Conservation (phyloP, 2,113 vertebrate genomes). For the Chlorocebus sabaeus region DNA sequence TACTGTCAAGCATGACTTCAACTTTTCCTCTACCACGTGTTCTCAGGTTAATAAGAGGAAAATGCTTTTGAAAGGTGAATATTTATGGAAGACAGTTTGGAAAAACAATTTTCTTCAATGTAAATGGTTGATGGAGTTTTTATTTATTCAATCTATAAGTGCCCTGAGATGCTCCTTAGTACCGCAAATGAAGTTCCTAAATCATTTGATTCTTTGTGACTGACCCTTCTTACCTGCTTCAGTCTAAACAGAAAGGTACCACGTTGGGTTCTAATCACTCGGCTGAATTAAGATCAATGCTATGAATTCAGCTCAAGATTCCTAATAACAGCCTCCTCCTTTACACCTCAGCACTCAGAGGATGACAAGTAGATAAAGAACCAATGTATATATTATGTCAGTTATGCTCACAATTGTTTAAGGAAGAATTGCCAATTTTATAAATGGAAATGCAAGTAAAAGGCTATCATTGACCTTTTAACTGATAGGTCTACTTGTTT, state of each 20-base stretch:
- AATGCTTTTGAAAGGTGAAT: not conserved
- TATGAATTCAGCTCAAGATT: not conserved
- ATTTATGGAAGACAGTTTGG: not conserved
- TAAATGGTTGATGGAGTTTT: not conserved
- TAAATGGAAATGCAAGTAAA: not conserved
- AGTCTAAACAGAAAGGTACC: not conserved
- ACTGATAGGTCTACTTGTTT: not conserved
- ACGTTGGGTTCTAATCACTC: not conserved
- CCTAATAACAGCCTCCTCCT: not conserved
- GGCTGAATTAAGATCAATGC: not conserved
- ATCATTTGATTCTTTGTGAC: not conserved
- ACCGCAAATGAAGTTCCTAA: not conserved
- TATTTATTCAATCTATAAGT: not conserved
- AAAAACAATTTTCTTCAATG: not conserved
- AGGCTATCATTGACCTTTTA: not conserved
- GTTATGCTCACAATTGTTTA: not conserved
- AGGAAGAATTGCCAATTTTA: not conserved
- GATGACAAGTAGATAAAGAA: not conserved
- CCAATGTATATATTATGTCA: not conserved
- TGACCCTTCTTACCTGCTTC: not conserved
- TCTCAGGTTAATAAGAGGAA: not conserved
- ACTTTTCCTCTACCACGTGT: not conserved
- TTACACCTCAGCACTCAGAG: not conserved
- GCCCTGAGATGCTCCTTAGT: not conserved
- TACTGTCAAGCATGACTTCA: not conserved